These are phyloP conservation scores for Antheraea yamamai DNA, from an alignment of 2,888 invertebrate genomes.

Conservation along the genomic window DNA sequence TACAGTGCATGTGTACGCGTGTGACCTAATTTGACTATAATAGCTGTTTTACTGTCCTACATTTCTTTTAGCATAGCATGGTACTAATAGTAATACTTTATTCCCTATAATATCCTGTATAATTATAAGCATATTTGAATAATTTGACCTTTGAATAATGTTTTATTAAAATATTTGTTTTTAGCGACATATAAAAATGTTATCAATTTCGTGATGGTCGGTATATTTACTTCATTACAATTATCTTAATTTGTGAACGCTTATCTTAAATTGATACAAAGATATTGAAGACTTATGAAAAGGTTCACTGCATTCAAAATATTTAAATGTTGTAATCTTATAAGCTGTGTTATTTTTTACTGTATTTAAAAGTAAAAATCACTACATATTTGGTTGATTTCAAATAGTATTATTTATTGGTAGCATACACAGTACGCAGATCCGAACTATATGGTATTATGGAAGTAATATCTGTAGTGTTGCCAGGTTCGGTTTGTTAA, in stretches of 20 bases:
- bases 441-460: neutral
- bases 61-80: neutral
- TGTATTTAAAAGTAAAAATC: neutral
- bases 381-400: neutral
- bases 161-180: neutral
- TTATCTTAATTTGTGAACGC: conserved; percentile 4
- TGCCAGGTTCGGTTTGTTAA: neutral
- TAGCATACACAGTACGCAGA: neutral
- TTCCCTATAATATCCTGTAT: neutral
- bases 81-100: conserved; percentile 3
- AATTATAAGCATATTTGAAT: neutral
- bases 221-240: conserved; percentile 1
- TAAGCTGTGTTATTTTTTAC: neutral
- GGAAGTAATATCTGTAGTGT: neutral
- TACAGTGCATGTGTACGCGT: neutral
- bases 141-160: neutral
- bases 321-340: neutral
- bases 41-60: conserved; percentile 4
- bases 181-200: neutral
- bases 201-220: neutral
- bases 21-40: conserved; percentile 6
- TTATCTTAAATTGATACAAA: conserved; percentile 9
- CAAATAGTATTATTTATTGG: neutral
- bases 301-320: neutral
- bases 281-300: neutral